These are phyloP conservation scores for Virgularia gustaviana DNA, from an alignment of 92 coral and sea anemone species.

Conservation along the genomic window DNA sequence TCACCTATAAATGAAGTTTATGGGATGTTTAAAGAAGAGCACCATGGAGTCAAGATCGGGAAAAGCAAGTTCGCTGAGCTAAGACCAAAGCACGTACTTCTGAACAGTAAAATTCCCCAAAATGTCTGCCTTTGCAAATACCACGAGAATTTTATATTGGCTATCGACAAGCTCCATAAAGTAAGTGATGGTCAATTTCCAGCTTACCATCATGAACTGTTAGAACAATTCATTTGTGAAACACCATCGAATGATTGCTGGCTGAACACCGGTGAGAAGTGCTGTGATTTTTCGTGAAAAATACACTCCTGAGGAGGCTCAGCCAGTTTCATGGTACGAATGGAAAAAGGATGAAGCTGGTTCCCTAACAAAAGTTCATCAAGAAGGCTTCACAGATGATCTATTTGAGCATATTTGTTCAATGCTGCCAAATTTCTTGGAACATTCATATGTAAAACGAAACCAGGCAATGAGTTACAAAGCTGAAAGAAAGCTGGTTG, in stretches of 20 bases:
- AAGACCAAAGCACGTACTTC: no score
- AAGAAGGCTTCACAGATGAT: constrained; percentile 40
- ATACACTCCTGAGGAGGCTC: constrained; percentile 21
- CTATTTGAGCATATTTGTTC: constrained; percentile 41
- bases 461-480: constrained; percentile 35
- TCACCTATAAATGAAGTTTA: no score
- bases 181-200: constrained; percentile 29
- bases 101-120: no score
- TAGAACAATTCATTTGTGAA: constrained; percentile 35
- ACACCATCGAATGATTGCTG: constrained; percentile 36
- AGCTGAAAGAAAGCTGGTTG: constrained; percentile 29
- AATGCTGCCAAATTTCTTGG: no score
- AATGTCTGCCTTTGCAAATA: constrained; percentile 39
- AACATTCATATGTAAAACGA: constrained; percentile 36
- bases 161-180: constrained; percentile 33
- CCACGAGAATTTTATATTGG: constrained; percentile 34
- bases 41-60: constrained; percentile 24
- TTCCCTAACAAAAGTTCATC: constrained; percentile 24
- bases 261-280: constrained; percentile 27
- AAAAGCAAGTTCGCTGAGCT: no score
- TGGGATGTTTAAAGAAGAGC: no score
- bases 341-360: constrained; percentile 33
- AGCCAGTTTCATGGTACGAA: constrained; percentile 35
- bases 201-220: constrained; percentile 34
- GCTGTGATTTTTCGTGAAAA: constrained; percentile 19